A percentile compares a stretch with the other conserved stretches of the same genome.
These are phyloP conservation scores for Cosmia trapezina DNA, from an alignment of 2,888 invertebrate genomes.

Conservation along the genomic window DNA sequence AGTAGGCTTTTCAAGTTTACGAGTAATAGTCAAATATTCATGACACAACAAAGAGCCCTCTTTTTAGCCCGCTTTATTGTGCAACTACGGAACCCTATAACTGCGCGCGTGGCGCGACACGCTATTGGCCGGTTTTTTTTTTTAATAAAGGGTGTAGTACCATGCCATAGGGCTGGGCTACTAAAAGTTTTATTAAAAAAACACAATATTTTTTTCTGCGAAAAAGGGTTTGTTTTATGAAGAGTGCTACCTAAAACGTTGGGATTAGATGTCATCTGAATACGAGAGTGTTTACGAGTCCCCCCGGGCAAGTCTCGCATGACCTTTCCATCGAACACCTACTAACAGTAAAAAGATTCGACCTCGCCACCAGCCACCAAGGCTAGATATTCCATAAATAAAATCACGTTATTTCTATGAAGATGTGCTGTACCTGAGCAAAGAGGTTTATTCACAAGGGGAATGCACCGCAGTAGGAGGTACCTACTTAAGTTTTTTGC, in stretches of 20 bases:
- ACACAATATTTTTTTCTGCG: background rate
- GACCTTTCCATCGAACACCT: constrained; percentile 48
- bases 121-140: too few species aligned
- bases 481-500: background rate
- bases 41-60: too few species aligned
- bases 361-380: constrained; percentile 21
- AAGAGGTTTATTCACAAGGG: constrained; percentile 39
- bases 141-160: too few species aligned
- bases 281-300: constrained; percentile 46
- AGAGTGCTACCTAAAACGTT: constrained; percentile 1
- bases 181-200: background rate
- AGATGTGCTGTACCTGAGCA: constrained; percentile 9
- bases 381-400: constrained; percentile 22
- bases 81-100: too few species aligned
- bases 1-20: too few species aligned
- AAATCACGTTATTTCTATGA: constrained; percentile 27
- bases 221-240: constrained; percentile 12
- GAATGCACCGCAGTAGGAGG: background rate
- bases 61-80: too few species aligned
- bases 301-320: constrained; percentile 22
- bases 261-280: constrained; percentile 40
- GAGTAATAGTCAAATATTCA: too few species aligned
- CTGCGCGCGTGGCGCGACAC: too few species aligned
- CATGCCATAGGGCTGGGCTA: background rate
- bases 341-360: constrained; percentile 21